phyloP scores from a whole-genome alignment of 2,797 vertebrate genomes.

The Lateolabrax maculatus region DNA sequence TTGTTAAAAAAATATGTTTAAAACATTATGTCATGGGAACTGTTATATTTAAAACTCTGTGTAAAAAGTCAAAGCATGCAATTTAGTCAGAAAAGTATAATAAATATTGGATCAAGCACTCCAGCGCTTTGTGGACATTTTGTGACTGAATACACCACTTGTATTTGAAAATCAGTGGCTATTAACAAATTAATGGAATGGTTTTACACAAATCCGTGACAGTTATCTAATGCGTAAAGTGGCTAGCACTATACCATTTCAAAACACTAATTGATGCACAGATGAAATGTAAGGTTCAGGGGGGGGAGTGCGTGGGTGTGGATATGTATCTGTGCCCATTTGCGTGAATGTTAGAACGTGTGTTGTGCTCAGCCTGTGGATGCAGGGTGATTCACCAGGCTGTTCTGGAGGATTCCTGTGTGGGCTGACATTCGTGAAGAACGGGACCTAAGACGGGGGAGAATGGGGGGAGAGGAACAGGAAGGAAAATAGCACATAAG shows the following conservation, averaged over 20 bases:
- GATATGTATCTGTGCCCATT: conserved; percentile 52
- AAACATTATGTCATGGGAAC: not conserved
- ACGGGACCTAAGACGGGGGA: conserved; percentile 33
- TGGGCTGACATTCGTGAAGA: conserved; percentile 59
- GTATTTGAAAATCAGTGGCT: conserved; percentile 41
- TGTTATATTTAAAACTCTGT: conserved; percentile 2
- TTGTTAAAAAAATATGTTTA: not conserved
- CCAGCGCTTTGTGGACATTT: conserved; percentile 34
- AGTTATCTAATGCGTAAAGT: conserved; percentile 63
- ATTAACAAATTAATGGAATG: conserved; percentile 54
- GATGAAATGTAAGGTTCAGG: conserved; percentile 50
- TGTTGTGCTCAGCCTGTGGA: conserved; percentile 65
- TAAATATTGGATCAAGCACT: conserved; percentile 46
- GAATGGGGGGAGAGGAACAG: conserved; percentile 16
- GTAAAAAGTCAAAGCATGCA: conserved; percentile 3
- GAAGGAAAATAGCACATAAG: conserved; percentile 4
- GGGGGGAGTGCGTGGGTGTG: conserved; percentile 29
- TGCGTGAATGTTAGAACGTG: conserved; percentile 55
- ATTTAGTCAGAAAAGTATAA: conserved; percentile 25
- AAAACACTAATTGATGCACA: conserved; percentile 54
- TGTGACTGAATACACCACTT: conserved; percentile 38
- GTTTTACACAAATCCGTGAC: conserved; percentile 31
- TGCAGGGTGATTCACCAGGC: conserved; percentile 73
- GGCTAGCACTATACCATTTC: conserved; percentile 41
- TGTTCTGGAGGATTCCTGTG: conserved; percentile 67